Conservation (phyloP, 64 coral and sea anemone genomes). For the Stichodactyla helianthus region DNA sequence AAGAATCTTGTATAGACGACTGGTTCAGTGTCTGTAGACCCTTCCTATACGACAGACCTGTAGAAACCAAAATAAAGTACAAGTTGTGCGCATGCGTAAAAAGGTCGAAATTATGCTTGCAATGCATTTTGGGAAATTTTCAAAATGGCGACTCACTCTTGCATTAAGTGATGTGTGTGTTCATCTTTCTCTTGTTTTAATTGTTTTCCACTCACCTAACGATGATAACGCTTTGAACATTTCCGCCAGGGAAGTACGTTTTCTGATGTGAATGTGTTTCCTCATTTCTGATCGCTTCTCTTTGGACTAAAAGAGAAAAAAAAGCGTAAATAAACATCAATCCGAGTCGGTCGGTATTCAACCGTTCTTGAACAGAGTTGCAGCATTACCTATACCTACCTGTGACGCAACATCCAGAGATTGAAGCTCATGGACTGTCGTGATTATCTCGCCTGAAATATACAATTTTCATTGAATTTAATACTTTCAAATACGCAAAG, state of each 20-base stretch:
- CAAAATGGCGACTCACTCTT: neutral
- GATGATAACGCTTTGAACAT: constrained; percentile 82
- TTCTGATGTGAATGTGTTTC: constrained; percentile 89
- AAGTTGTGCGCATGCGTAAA: neutral
- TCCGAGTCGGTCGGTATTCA: neutral
- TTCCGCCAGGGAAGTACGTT: constrained; percentile 79
- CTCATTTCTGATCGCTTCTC: constrained; percentile 64
- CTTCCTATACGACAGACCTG: constrained; percentile 90
- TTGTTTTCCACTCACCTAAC: constrained; percentile 57
- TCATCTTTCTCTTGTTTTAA: too few relatives aligned
- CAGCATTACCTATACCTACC: constrained; percentile 51
- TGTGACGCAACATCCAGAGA: constrained; percentile 64
- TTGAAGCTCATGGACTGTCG: constrained; percentile 52
- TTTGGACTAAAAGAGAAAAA: constrained; percentile 41
- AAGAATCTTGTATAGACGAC: constrained; percentile 34
- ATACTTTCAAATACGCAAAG: neutral
- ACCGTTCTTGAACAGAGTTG: neutral
- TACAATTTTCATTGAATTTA: neutral
- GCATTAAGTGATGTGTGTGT: too few relatives aligned
- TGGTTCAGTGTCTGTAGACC: constrained; percentile 54
- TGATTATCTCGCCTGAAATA: constrained; percentile 64
- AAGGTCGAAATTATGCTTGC: neutral
- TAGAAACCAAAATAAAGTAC: constrained; percentile 7
- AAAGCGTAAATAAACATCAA: neutral
- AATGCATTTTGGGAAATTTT: neutral